Evolutionary conservation across 2,797 vertebrate genomes (phyloP).

Genomic region (Schizopygopsis pylzovi): DNA sequence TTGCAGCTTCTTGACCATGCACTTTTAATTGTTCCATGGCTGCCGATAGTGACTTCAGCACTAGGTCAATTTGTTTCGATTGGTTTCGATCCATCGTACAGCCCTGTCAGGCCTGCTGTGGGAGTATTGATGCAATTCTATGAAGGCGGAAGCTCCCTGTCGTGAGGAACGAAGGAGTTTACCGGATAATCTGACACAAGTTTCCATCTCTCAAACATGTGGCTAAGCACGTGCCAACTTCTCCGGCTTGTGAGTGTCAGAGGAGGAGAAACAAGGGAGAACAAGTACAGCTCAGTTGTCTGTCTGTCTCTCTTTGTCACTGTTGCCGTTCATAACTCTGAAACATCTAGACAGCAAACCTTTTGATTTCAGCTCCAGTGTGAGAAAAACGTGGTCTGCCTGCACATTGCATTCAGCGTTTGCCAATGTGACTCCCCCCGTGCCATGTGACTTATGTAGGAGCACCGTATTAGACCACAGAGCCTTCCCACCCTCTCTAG

Average conservation of each 20-base stretch:
- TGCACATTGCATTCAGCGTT: constrained; percentile 42
- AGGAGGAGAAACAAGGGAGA: background rate
- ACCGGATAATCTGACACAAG: background rate
- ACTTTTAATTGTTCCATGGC: background rate
- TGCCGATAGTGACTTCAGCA: background rate
- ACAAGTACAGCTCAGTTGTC: background rate
- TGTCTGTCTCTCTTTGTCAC: background rate
- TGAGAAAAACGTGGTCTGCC: constrained; percentile 30
- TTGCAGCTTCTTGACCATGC: background rate
- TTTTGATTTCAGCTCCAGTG: constrained; percentile 34
- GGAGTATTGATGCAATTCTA: background rate
- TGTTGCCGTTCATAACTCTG: background rate
- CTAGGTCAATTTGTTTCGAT: background rate
- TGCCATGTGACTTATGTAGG: constrained; percentile 34
- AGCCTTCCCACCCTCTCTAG: constrained; percentile 2
- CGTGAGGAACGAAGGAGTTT: background rate
- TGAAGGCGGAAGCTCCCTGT: background rate
- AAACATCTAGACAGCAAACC: constrained; percentile 14
- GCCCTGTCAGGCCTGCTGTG: background rate
- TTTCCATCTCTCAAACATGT: background rate
- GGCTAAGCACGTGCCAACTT: background rate
- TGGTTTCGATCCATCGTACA: background rate
- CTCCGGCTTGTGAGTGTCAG: background rate
- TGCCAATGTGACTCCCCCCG: constrained; percentile 25
- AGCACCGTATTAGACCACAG: constrained; percentile 30